phyloP scores from a whole-genome alignment of 2,113 vertebrate species.

The Clupea harengus region DNA sequence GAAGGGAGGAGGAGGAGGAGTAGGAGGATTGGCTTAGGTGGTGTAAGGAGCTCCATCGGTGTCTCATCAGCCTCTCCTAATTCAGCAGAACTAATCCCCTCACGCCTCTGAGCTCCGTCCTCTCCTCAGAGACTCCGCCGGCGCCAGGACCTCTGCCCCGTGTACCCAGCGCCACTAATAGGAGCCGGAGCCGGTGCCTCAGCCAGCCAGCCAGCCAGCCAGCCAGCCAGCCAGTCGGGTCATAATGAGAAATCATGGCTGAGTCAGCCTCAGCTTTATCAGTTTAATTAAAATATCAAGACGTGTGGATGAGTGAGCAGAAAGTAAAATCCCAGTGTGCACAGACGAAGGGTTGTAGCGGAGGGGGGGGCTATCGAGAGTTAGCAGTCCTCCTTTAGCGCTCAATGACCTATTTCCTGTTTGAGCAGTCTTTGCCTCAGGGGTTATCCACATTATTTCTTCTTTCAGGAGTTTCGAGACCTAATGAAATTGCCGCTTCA shows the following conservation, averaged over 20 bases:
- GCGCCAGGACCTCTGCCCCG: not conserved
- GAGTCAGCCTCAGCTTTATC: constrained; percentile 47
- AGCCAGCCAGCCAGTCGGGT: constrained; percentile 14
- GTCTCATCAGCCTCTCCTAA: constrained; percentile 59
- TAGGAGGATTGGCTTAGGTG: not conserved
- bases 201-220: not conserved
- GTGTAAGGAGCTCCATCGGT: not conserved
- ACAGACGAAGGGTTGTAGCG: constrained; percentile 28
- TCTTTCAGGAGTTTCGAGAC: constrained; percentile 27
- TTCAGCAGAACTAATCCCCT: constrained; percentile 55
- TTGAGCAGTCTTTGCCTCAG: constrained; percentile 49
- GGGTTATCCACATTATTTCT: constrained; percentile 41
- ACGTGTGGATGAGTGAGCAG: constrained; percentile 27
- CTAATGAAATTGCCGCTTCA: not conserved
- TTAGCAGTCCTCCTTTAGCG: constrained; percentile 27
- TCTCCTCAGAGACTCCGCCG: not conserved
- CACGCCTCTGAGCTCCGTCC: not conserved
- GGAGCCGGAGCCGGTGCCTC: not conserved
- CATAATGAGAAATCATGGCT: constrained; percentile 11
- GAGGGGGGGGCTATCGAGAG: constrained; percentile 24
- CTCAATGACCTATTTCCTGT: constrained; percentile 60
- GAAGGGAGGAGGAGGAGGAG: constrained; percentile 44
- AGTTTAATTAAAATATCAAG: constrained; percentile 67
- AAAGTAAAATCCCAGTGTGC: constrained; percentile 33
- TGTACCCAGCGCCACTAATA: not conserved